Base-by-base conservation (phyloP, 1,140 invertebrate genomes). In the Latrodectus geometricus region DNA sequence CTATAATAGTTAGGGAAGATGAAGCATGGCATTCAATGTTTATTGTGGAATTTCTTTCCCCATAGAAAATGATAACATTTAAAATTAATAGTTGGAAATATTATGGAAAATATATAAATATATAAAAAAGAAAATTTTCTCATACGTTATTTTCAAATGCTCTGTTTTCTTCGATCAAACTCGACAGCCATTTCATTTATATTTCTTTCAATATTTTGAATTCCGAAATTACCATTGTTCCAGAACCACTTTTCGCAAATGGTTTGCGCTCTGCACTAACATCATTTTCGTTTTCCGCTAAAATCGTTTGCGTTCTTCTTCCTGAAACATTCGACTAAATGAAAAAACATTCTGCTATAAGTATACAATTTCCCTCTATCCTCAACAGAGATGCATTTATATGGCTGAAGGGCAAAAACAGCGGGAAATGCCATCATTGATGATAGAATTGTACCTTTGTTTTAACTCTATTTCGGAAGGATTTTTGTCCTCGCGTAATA, bases 381-480 rank as follows among this genome's bases (percentile, higher is more conserved):
- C 9, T 54, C 9, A 9, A 21, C 0, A 69, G 76, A 8, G 8
- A 49, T 56, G 49, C 48, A 72, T 81, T 69, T 79, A 69, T 69
- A 69, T 79, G 21, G 66, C 79, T 48, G 11, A 15, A n/a, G 79
- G 79, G 66, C 9, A 5, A 50, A 69, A 79, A 79, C 50, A n/a
- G 49, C 11, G 12, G 11, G 50, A 23, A 56, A 49, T n/a, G 61
- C 48, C 76, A 65, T 70, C 66, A 72, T 52, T 54, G 68, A 68
- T 81, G 70, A 81, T 81, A 81, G 79, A 72, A 81, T 81, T 70
- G 79, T n/a, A 15, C 79, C 54, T 81, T 72, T 70, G 68, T 81
- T 68, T 81, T 81, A 81, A 81, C 79, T 81, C 79, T 20, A 81
- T 81, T 81, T 81, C 72, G 52, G 54, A 12, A 48, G 68, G 68